phyloP scores from a whole-genome alignment of 2,797 vertebrate species.

The Notolepis coatsorum region DNA sequence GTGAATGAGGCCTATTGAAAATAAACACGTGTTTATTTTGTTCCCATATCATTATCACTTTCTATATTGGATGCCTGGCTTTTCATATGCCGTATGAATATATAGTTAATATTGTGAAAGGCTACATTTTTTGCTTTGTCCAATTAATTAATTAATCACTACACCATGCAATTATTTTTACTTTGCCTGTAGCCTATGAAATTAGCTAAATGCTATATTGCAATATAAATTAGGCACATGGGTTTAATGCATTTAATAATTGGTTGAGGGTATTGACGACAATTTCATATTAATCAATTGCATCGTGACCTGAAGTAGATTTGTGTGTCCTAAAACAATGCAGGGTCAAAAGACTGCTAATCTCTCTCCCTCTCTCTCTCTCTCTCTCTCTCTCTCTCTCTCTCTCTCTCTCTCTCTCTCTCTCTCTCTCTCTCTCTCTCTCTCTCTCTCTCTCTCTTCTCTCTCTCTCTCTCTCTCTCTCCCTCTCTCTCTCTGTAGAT shows the following conservation, averaged over 20 bases:
- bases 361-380: constrained; percentile 10
- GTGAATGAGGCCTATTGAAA: too few species aligned
- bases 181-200: constrained; percentile 1
- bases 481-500: constrained; percentile 78
- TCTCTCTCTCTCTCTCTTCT: constrained; percentile 14
- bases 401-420: constrained; percentile 33
- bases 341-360: too few species aligned
- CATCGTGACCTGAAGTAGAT: constrained; percentile 41
- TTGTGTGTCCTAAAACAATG: too few species aligned
- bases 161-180: not conserved
- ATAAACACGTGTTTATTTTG: too few species aligned
- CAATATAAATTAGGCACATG: not conserved
- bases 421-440: constrained; percentile 34
- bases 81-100: too few species aligned
- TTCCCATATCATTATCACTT: too few species aligned
- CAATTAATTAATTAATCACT: too few species aligned
- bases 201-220: constrained; percentile 3
- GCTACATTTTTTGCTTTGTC: too few species aligned
- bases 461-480: constrained; percentile 9
- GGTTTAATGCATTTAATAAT: too few species aligned
- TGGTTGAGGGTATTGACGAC: too few species aligned
- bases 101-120: too few species aligned
- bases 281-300: constrained; percentile 17
- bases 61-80: too few species aligned
- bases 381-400: constrained; percentile 12